Conservation (phyloP, 2,888 invertebrate species). For the Heliconius sara region DNA sequence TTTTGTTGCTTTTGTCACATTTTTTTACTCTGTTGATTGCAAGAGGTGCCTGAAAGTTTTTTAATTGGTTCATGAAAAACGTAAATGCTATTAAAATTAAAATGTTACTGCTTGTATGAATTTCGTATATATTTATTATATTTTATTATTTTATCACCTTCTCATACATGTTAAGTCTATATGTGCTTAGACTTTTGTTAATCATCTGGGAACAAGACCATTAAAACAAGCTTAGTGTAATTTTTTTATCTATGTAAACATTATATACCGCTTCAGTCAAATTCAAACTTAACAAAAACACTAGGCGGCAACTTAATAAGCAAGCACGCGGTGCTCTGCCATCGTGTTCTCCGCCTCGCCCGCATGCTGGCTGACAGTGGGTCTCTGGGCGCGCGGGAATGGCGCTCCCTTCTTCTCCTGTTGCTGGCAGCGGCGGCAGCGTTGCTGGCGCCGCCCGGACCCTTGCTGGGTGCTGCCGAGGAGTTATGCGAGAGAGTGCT, state of each 20-base stretch:
- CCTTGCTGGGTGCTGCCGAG: conserved; percentile 97
- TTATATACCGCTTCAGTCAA: not conserved
- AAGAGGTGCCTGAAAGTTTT: too few relatives aligned
- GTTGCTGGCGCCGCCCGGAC: conserved; percentile 94
- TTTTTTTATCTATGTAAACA: not conserved
- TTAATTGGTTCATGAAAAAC: too few relatives aligned
- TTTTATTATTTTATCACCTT: too few relatives aligned
- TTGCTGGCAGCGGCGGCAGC: conserved; percentile 93
- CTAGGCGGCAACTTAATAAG: conserved; percentile 94
- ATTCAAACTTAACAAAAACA: not conserved
- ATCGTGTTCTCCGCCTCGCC: conserved; percentile 93
- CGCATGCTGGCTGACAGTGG: conserved; percentile 86
- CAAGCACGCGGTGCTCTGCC: conserved; percentile 96
- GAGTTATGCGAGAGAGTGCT: conserved; percentile 97
- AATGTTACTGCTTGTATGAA: not conserved
- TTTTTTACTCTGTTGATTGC: too few relatives aligned
- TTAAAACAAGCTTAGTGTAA: not conserved
- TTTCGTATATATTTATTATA: too few relatives aligned
- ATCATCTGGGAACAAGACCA: too few relatives aligned
- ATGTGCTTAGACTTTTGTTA: too few relatives aligned
- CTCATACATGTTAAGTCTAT: too few relatives aligned
- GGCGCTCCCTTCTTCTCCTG: conserved; percentile 94
- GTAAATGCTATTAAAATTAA: not conserved
- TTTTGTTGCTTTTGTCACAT: too few relatives aligned
- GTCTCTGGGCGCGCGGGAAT: conserved; percentile 91